These are phyloP conservation scores for Zootoca vivipara DNA, from an alignment of 2,113 vertebrate species.

Conservation along the genomic window DNA sequence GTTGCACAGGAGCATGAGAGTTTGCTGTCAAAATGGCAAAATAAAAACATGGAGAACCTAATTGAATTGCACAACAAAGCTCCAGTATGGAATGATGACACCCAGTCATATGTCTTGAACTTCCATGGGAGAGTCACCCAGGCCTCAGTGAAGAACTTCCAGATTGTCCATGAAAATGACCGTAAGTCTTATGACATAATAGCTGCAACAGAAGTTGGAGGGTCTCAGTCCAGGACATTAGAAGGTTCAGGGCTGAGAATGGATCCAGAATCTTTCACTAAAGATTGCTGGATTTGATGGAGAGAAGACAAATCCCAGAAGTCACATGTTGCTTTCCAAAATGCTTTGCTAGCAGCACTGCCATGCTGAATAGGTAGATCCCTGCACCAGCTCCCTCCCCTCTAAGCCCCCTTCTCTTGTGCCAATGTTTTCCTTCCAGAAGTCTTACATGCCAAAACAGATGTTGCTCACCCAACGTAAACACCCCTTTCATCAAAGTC, in stretches of 20 bases:
- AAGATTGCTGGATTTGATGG: neutral
- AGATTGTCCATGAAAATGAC: conserved; percentile 96
- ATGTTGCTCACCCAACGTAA: neutral
- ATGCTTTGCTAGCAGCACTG: too few relatives aligned
- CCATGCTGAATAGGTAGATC: neutral
- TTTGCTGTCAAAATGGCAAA: conserved; percentile 91
- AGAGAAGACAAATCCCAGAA: neutral
- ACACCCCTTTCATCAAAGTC: neutral
- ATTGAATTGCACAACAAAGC: conserved; percentile 97
- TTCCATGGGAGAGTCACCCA: conserved; percentile 97
- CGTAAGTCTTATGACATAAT: conserved; percentile 76
- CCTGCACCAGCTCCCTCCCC: neutral
- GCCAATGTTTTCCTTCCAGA: neutral
- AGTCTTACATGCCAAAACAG: neutral
- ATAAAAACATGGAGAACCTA: conserved; percentile 86
- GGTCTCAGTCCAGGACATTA: neutral
- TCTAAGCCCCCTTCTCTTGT: neutral
- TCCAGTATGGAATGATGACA: conserved; percentile 97
- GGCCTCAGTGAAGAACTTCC: conserved; percentile 97
- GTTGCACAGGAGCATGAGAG: conserved; percentile 87
- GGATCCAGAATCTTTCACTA: neutral
- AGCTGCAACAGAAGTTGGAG: neutral
- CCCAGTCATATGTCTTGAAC: conserved; percentile 95
- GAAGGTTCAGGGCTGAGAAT: neutral
- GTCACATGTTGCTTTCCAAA: neutral